Conservation (phyloP, 2,113 vertebrate genomes). For the Cranoglanis bouderius region DNA sequence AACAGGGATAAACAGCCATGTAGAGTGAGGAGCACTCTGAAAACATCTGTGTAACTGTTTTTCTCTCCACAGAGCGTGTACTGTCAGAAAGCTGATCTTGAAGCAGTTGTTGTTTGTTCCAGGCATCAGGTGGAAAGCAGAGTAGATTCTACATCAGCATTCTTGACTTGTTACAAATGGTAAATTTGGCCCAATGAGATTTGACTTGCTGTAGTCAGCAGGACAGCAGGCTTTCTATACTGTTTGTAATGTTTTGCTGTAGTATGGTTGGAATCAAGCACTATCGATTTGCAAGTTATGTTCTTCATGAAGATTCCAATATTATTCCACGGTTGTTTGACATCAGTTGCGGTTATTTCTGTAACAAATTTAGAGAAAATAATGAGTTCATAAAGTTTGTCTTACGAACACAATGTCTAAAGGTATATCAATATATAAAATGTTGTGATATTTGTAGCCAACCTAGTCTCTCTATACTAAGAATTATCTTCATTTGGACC, state of each 20-base stretch:
- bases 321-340: not conserved
- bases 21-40: not conserved
- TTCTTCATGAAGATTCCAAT: not conserved
- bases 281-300: not conserved
- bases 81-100: not conserved
- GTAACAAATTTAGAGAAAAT: not conserved
- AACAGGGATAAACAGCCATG: slow-evolving; percentile 37
- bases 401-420: not conserved
- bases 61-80: slow-evolving; percentile 1
- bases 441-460: not conserved
- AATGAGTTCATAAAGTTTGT: not conserved
- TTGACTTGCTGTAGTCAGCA: not conserved
- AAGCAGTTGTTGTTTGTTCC: not conserved
- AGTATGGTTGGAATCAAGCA: not conserved
- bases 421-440: not conserved
- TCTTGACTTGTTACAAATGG: not conserved
- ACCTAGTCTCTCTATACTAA: not conserved
- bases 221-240: not conserved
- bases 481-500: not conserved
- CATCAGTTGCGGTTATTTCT: not conserved
- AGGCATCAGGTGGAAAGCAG: not conserved
- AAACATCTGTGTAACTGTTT: slow-evolving; percentile 30
- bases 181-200: slow-evolving; percentile 13
- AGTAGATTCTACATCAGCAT: not conserved
- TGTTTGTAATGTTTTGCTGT: not conserved